Evolutionary conservation across 2,113 vertebrate species (phyloP), one percentile per base, ranked within the genome.

Genomic region (Pygoscelis antarcticus): DNA sequence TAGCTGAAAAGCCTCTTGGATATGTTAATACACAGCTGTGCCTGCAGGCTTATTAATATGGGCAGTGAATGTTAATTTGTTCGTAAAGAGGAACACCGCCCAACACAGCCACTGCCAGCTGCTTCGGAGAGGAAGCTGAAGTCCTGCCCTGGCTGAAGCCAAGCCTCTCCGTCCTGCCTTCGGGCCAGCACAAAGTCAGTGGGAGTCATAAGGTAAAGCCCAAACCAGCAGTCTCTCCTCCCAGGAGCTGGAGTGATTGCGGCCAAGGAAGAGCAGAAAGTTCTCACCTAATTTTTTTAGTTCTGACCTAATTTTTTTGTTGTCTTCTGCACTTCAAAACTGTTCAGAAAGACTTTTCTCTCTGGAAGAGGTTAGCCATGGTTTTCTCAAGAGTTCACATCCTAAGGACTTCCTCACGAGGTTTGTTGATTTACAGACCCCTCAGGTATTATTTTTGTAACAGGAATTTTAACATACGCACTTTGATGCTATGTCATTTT

Each of bases 101-200:
- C 25, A 10, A 16, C 0, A 0, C 15, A 14, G 70, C 42, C 0
- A 0, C 25, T 64, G 74, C 58, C 44, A 44, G 58, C 52, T 77
- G 58, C 68, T 49, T 7, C 0, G 0, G 38, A 16, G 57, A 49
- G 34, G 68, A 47, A 27, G 70, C 49, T 61, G 80, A 51, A 40
- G 36, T 36, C 36, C 34, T 36, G 47, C 16, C 64, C 44, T 1
- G 9, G 29, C 6, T 40, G 32, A 54, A 40, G 21, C 21, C 0
- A 1, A 78, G 70, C 69, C 27, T 58, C 84, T 58, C 58, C 49
- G 1, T n/a, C 49, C 65, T 21, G 11, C n/a, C 69, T 69, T 34
- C 34, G 6, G 52, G 18, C 49, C 16, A 13, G 22, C 36, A 27
- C 1, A 0, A 23, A 46, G 17, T 13, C 21, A 0, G 2, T 0